Conservation (phyloP, 2,797 vertebrate species). For the Prionace glauca region DNA sequence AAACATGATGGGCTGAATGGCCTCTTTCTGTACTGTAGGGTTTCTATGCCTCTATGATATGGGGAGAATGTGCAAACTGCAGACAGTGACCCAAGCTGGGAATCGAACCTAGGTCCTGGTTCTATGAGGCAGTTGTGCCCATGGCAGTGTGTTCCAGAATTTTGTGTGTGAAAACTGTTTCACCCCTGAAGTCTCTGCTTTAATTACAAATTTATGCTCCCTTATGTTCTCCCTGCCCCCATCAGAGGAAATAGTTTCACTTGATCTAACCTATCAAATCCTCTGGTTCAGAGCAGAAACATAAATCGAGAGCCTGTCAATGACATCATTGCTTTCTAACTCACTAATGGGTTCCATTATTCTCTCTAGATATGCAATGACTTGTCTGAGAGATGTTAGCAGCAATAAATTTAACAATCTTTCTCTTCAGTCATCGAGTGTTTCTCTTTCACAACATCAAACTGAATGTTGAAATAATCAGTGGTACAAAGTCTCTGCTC, state of each 20-base stretch:
- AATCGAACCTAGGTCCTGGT: too few relatives aligned
- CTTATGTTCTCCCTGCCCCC: background rate
- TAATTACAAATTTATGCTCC: background rate
- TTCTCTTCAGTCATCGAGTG: background rate
- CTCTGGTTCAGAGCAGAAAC: background rate
- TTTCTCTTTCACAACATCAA: background rate
- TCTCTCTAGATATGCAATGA: background rate
- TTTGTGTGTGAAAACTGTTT: background rate
- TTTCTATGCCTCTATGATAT: too few relatives aligned
- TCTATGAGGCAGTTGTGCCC: too few relatives aligned
- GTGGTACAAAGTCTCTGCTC: background rate
- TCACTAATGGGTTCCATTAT: background rate
- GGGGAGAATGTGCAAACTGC: too few relatives aligned
- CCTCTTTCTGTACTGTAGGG: too few relatives aligned
- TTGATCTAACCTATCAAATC: background rate
- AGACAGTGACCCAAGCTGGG: too few relatives aligned
- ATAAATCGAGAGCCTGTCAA: background rate
- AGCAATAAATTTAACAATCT: background rate
- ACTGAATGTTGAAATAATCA: background rate
- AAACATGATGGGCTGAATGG: too few relatives aligned
- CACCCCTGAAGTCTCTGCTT: background rate
- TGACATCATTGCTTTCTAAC: conserved; percentile 14
- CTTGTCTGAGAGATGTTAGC: background rate
- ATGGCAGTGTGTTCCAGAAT: background rate
- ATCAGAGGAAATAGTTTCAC: background rate